Evolutionary conservation across 2,113 vertebrate species (phyloP), one percentile per base, ranked within the genome.

Genomic region (Cryptoleucopteryx plumbea): DNA sequence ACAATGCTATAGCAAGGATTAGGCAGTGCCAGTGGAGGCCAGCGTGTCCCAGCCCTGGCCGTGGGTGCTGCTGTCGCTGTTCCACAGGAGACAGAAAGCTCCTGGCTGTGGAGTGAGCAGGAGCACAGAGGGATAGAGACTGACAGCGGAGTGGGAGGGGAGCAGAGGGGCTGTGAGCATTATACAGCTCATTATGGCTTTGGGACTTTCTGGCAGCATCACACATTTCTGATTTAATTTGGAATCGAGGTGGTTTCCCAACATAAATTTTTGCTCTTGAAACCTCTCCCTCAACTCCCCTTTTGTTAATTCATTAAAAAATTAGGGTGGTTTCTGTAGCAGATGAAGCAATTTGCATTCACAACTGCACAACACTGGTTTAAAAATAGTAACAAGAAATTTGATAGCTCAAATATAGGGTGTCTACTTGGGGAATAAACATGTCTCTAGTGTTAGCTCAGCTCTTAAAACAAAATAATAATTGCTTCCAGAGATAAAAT

Each of bases 381-480:
- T 93, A 85, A 88, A 96, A 94, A 73, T 80, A 92, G 82, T 7
- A 82, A 48, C 4, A 4, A 81, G 66, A 90, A 71, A 74, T 77
- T 34, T 81, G 80, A 90, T 67, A 75, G 71, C 86, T 71, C 61
- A 50, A 89, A 89, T 58, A 48, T 34, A 66, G 72, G 10, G 79
- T 95, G 63, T 94, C 84, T 92, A 10, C 94, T 92, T 77, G 78
- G 67, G 94, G 42, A 92, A 68, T 77, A 86, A 93, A 87, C 45
- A 56, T 19, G 74, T 96, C 84, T 88, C 55, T 86, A 61, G 43
- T 53, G 86, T 93, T 94, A 93, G 89, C 73, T 94, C 78, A 95
- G 94, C 90, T 87, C 87, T 96, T 94, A 87, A 96, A 97, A 83
- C 92, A 94, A 94, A 77, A 40, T 55, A 66, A 78, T 95, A 94